These are phyloP conservation scores for Nerophis ophidion DNA, from an alignment of 2,113 vertebrate genomes.

Conservation along the genomic window DNA sequence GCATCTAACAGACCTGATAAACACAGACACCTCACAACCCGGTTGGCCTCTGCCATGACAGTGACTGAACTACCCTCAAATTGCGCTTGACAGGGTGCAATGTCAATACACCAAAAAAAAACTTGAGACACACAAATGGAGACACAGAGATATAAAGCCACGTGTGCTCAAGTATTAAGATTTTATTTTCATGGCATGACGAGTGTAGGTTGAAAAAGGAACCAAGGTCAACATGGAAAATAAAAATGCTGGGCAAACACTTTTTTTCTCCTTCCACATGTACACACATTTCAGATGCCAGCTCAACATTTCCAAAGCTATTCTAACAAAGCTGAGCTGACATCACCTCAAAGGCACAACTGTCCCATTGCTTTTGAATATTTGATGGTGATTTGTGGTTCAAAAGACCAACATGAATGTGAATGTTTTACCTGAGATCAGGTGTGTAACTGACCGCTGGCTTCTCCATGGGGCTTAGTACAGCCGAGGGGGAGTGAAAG, in stretches of 20 bases:
- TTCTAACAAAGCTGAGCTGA: conserved; percentile 39
- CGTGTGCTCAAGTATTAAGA: conserved; percentile 17
- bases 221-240: conserved; percentile 15
- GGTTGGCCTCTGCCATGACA: conserved; percentile 64
- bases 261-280: not conserved
- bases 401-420: conserved; percentile 15
- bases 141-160: not conserved
- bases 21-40: conserved; percentile 60
- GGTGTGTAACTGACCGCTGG: conserved; percentile 33
- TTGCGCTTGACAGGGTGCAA: conserved; percentile 67
- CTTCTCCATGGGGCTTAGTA: conserved; percentile 17
- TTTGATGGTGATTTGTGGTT: conserved; percentile 29
- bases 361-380: conserved; percentile 60
- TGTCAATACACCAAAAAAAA: conserved; percentile 55
- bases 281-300: not conserved
- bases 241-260: conserved; percentile 5
- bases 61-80: conserved; percentile 74
- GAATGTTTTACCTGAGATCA: conserved; percentile 5
- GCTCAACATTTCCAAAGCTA: conserved; percentile 32
- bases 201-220: conserved; percentile 7
- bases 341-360: conserved; percentile 40
- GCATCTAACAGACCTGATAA: conserved; percentile 69
- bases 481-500: conserved; percentile 14
- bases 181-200: conserved; percentile 1
- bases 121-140: conserved; percentile 6